A percentile compares a stretch with the other conserved stretches of the same genome.
Conservation (phyloP, 2,797 vertebrate genomes). For the Diglossa cyanea region DNA sequence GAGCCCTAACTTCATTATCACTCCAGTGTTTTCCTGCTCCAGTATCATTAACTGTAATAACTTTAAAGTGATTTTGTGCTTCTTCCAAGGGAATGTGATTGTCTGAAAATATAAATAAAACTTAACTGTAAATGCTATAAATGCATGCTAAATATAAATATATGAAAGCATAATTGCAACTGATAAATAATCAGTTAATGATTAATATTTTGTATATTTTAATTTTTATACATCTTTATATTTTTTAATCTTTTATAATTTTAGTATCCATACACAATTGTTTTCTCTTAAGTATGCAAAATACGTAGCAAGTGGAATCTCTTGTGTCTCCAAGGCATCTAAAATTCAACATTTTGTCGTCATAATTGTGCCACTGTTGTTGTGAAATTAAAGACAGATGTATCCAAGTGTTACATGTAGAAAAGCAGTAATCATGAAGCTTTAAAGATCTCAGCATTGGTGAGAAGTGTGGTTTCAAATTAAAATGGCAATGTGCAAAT, state of each 20-base stretch:
- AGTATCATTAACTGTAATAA: conserved; percentile 81
- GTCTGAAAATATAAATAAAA: conserved; percentile 54
- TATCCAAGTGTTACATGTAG: neutral
- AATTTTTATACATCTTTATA: neutral
- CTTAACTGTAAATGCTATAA: neutral
- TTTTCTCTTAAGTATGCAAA: neutral
- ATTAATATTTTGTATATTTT: neutral
- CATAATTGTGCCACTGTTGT: neutral
- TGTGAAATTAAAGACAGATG: neutral
- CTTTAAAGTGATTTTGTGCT: conserved; percentile 78
- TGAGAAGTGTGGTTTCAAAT: neutral
- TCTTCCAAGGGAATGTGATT: conserved; percentile 67
- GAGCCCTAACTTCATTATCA: conserved; percentile 85
- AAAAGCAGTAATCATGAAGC: neutral
- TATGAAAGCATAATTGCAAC: neutral
- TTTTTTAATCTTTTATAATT: neutral
- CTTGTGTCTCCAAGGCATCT: neutral
- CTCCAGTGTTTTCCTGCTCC: conserved; percentile 85
- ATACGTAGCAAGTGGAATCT: neutral
- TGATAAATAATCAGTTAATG: neutral
- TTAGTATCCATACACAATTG: neutral
- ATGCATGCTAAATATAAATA: neutral
- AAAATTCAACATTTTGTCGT: neutral
- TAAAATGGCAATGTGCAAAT: neutral
- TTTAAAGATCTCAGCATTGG: neutral